Evolutionary conservation across 2,888 invertebrate species (phyloP), one percentile per base, ranked within the genome.

Genomic region (Oscheius sp.): DNA sequence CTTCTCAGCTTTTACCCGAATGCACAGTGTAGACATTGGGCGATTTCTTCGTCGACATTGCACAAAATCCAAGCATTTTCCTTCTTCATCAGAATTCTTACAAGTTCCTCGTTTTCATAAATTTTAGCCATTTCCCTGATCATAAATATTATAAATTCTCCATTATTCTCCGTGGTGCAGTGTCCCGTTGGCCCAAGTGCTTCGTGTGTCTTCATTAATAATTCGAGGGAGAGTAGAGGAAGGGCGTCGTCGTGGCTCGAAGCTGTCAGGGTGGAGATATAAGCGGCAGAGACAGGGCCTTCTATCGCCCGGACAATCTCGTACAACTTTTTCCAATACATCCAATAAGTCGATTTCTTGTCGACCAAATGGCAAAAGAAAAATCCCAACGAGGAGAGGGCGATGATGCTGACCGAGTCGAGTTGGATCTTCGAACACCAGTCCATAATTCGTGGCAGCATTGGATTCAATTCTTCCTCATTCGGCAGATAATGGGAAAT

Each of bases 131-230:
- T 23, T 7, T 68, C 46, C 25, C 66, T 70, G 23, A 81, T 27
- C 49, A 70, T 56, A 61, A 78, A 78, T 9, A 73, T 45, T 0
- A 81, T 63, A 52, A 81, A 81, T 25, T 76, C 75, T 43, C 77
- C 77, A 76, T 81, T 79, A 55, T 80, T 75, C 13, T 80, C 46
- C 52, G 75, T 75, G 13, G 72, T 49, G 55, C 83, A 83, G 9
- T 55, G 72, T 1, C 73, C 69, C 23, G 53, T 66, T 9, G 64
- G 69, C 23, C 80, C 76, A 9, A 83, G 56, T 18, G 66, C 72
- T 49, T 80, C 79, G 69, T 83, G 83, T 0, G 83, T 81, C 18
- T 76, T 77, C 6, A 75, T 72, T 12, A 83, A 70, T 9, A 83
- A 68, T 69, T 78, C 74, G 46, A 81, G 45, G 5, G 78, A 78